Conservation (phyloP, 1,140 invertebrate species). For the Mercenaria mercenaria region DNA sequence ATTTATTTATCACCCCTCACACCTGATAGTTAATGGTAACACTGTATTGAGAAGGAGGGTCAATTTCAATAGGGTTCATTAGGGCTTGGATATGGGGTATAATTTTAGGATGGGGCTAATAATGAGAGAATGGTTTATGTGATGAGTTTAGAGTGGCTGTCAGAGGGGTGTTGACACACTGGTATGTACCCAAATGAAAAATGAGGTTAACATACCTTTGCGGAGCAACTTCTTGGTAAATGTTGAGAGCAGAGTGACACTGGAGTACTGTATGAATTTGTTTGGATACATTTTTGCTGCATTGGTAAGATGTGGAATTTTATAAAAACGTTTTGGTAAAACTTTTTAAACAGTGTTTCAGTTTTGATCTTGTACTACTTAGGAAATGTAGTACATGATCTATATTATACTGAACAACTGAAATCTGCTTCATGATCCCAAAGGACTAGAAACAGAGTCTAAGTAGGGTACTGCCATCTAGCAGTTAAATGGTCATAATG, state of each 20-base stretch:
- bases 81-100: slow-evolving; percentile 21
- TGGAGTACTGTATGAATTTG: too few relatives aligned
- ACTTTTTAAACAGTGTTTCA: too few relatives aligned
- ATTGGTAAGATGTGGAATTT: too few relatives aligned
- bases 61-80: slow-evolving; percentile 30
- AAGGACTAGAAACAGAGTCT: too few relatives aligned
- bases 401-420: too few relatives aligned
- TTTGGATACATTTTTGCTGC: too few relatives aligned
- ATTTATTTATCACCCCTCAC: slow-evolving; percentile 37
- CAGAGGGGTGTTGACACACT: slow-evolving; percentile 33
- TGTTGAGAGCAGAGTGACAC: neutral
- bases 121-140: slow-evolving; percentile 9
- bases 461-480: too few relatives aligned
- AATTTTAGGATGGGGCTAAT: slow-evolving; percentile 22
- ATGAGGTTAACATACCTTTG: slow-evolving; percentile 13
- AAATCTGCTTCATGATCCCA: too few relatives aligned
- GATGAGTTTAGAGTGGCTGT: neutral
- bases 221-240: neutral
- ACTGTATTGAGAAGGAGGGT: neutral
- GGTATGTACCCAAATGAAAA: slow-evolving; percentile 44
- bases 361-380: too few relatives aligned
- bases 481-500: too few relatives aligned
- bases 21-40: neutral
- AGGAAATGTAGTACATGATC: too few relatives aligned
- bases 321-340: too few relatives aligned